phyloP scores from a whole-genome alignment of 1,140 invertebrate genomes.

The Neotoxoptera formosana region DNA sequence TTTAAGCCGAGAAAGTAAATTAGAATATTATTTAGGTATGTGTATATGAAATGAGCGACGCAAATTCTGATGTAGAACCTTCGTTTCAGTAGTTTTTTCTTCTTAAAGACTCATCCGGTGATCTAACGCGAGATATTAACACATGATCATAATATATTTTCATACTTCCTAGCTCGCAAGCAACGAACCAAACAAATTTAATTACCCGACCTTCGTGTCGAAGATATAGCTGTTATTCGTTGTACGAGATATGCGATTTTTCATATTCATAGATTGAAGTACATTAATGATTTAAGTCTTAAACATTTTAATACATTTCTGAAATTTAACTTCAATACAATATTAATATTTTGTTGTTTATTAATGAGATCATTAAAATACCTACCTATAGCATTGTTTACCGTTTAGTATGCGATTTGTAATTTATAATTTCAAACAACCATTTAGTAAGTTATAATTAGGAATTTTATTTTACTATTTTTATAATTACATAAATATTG shows the following conservation, averaged over 20 bases:
- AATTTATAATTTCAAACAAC: not conserved
- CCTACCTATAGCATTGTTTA: not conserved
- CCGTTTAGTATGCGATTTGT: not conserved
- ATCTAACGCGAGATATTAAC: constrained; percentile 37
- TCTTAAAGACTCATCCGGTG: constrained; percentile 10
- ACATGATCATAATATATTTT: not conserved
- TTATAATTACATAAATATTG: not conserved
- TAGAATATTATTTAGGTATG: not conserved
- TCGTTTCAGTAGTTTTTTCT: not conserved
- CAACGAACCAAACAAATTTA: constrained; percentile 55
- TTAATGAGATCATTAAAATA: not conserved
- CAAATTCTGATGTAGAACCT: not conserved
- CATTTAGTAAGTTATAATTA: not conserved
- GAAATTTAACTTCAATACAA: not conserved
- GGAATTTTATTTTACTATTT: not conserved
- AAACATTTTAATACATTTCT: not conserved
- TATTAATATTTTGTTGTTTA: not conserved
- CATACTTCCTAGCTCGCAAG: constrained; percentile 46
- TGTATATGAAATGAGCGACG: not conserved
- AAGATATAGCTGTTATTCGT: constrained; percentile 3
- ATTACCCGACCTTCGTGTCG: constrained; percentile 39
- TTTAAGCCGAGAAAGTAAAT: not conserved
- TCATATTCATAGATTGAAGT: not conserved
- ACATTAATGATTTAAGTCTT: not conserved
- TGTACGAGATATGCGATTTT: not conserved